Percentiles rank a stretch among this genome's conserved stretches.
These are phyloP conservation scores for Epinephelus awoara DNA, from an alignment of 2,797 vertebrate species.

Conservation along the genomic window DNA sequence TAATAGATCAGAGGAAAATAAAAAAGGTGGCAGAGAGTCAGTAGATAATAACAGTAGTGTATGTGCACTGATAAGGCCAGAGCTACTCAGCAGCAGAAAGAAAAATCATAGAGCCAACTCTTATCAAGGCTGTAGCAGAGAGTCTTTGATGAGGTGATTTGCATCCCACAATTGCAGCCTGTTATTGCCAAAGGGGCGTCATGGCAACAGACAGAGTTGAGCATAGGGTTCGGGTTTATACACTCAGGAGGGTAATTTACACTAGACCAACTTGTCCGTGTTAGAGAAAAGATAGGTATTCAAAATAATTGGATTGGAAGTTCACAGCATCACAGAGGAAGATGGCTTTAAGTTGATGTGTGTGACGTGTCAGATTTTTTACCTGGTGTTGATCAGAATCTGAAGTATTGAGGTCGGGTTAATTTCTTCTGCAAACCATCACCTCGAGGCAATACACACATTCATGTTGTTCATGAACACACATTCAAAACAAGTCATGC, in stretches of 20 bases:
- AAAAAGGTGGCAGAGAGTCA: not conserved
- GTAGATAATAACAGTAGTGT: not conserved
- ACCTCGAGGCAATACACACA: not conserved
- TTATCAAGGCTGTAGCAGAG: conserved; percentile 21
- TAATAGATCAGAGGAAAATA: conserved; percentile 3
- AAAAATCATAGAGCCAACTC: conserved; percentile 2
- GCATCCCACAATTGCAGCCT: conserved; percentile 55
- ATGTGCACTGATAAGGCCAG: conserved; percentile 5
- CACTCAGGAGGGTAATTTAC: conserved; percentile 23
- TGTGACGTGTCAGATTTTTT: conserved; percentile 1
- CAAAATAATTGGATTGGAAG: not conserved
- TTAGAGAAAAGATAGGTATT: not conserved
- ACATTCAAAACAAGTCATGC: not conserved
- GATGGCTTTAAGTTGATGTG: not conserved
- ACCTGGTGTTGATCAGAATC: not conserved
- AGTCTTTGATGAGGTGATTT: conserved; percentile 53
- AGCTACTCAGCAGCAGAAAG: not conserved
- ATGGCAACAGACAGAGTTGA: conserved; percentile 61
- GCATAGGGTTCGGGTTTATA: conserved; percentile 24
- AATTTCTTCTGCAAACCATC: conserved; percentile 10
- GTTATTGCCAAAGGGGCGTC: conserved; percentile 45
- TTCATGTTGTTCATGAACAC: not conserved
- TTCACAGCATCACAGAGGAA: not conserved
- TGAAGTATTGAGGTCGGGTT: conserved; percentile 4
- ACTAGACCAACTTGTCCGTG: conserved; percentile 9